phyloP scores from a whole-genome alignment of 2,797 vertebrate genomes.

The Phrynocephalus vlangalii region DNA sequence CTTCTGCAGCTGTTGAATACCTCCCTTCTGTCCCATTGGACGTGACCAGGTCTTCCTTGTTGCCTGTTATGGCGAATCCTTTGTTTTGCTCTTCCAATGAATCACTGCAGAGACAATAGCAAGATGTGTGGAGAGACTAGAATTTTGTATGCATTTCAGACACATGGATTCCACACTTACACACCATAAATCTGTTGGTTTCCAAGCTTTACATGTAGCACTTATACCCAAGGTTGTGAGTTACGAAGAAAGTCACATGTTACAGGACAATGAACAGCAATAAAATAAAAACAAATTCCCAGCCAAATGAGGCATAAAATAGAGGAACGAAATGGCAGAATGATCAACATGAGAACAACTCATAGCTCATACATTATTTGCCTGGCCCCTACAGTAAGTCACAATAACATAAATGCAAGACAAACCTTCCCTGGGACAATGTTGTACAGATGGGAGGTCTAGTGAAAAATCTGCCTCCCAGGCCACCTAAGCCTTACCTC shows the following conservation, averaged over 20 bases:
- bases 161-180: not conserved
- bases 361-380: not conserved
- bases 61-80: constrained; percentile 28
- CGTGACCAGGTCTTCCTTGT: constrained; percentile 48
- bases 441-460: not conserved
- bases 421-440: not conserved
- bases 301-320: not conserved
- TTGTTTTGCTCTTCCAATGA: constrained; percentile 57
- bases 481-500: not conserved
- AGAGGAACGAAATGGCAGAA: not conserved
- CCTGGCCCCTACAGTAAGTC: not conserved
- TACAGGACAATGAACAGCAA: not conserved
- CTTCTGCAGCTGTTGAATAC: constrained; percentile 43
- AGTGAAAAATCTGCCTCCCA: not conserved
- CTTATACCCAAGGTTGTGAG: not conserved
- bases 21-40: constrained; percentile 68
- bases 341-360: not conserved
- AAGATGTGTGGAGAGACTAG: not conserved
- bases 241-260: not conserved
- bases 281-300: no score
- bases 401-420: not conserved
- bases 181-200: not conserved
- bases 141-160: not conserved
- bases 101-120: constrained; percentile 12
- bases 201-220: not conserved